Evolutionary conservation across 2,888 invertebrate genomes (phyloP), one percentile per base, ranked within the genome.

Genomic region (Athalia circularis): DNA sequence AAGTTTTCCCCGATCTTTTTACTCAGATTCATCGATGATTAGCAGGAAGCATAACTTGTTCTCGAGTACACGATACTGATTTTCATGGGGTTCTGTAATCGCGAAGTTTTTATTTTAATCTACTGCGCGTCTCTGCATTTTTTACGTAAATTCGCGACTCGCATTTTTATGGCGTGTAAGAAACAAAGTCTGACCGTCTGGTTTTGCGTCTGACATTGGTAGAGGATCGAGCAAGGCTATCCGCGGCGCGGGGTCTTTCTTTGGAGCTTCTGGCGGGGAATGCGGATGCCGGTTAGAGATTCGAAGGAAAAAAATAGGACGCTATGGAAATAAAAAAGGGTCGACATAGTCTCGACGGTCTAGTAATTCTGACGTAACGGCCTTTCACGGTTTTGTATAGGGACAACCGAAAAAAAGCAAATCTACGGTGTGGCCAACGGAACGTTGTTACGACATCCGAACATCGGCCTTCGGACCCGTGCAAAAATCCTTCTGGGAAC

Each of bases 141-240:
- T 29, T 29, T 29, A 29, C 29, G 29, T 29, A 29, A 29, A 50
- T 67, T 50, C 13, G n/a, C 50, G 67, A 67, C 67, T 48, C 45
- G 67, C 7, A 9, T 11, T 11, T 11, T 11, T n/a, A 8, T n/a
- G 67, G n/a, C 57, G 15, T 62, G 15, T 70, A 57, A 13, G 54
- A 50, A 29, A 29, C 11, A 11, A 43, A 54, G 5, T 43, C 43
- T 4, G 15, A 54, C n/a, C 57, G 11, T 72, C n/a, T 57, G 45
- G 72, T 72, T 59, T 72, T 45, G 72, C 59, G 59, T 45, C 59
- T 72, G 72, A 59, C 59, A 59, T 72, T 59, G 29, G 43, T 50
- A 70, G 57, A 43, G 57, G 29, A 6, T n/a, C 29, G 64, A 7
- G 45, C 57, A 72, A 59, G 70, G 72, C 72, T 59, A 59, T 59